Evolutionary conservation across 2,888 invertebrate genomes (phyloP), one percentile per base, ranked within the genome.

Genomic region (Dryobota labecula): DNA sequence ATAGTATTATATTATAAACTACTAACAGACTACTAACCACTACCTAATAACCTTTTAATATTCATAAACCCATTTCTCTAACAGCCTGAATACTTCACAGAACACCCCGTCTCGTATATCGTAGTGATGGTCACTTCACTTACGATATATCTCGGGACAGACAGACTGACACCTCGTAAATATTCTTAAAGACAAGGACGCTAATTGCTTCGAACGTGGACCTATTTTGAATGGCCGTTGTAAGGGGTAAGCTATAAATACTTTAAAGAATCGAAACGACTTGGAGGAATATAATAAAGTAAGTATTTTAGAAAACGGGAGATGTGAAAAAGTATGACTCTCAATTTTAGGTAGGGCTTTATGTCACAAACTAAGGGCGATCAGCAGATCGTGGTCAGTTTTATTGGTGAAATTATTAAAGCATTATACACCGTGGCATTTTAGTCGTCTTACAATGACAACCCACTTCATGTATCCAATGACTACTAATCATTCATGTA

Each of bases 161-260:
- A 87, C 89, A 85, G 78, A 86, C 89, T 80, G 82, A 90, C 89
- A 83, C 85, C 76, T 87, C 83, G 87, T 93, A 92, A 93, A 92
- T 93, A 91, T 89, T 87, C 73, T 76, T 73, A 86, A 88, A 88
- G 92, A 91, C 91, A 90, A 87, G 87, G 70, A 62, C 78, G 84
- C 86, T 94, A 92, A 94, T 94, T 93, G 92, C 90, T 84, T 88
- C 78, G 80, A 78, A 80, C 82, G 54, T 71, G 71, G 63, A 63
- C 57, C 69, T 36, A 69, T 76, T 70, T 72, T 82, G 2, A 73
- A 67, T 58, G 63, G 45, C 6, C 30, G 30, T 24, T 33, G 57
- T 76, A 24, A 24, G 38, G 47, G 41, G 51, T 70, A 43, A 36
- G 63, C 49, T 66, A 63, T 79, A 74, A 60, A 56, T 63, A 56